Base-by-base conservation (phyloP, 2,888 invertebrate genomes). In the Cheilosia urbana region DNA sequence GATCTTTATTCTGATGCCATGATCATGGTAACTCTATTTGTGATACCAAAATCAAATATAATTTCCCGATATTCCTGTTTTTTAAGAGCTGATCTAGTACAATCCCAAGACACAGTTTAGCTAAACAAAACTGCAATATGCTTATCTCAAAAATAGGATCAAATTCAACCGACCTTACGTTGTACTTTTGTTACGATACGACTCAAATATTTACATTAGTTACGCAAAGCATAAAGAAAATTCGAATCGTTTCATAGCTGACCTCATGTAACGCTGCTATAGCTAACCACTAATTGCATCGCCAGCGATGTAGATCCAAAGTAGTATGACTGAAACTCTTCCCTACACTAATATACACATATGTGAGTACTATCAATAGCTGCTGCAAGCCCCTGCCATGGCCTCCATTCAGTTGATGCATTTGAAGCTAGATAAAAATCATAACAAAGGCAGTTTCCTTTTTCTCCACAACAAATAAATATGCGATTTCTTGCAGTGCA, bases 361-460 rank as follows among this genome's bases (percentile, higher is more conserved):
- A 15, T 37, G 15, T 34, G n/a, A 58, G 27, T 57, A 57, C 4
- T 17, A 51, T 37, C 17, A 13, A 2, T 37, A 45, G 45, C 30
- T 34, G n/a, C 37, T n/a, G 34, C 34, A 63, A 68, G 19, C 49
- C 42, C 24, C 6, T 19, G 19, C 30, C 19, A 57, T 73, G 62
- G 75, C 60, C 75, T 80, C 57, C 53, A 51, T 65, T 40, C 15
- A 19, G 34, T 45, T 66, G 45, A 49, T 72, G 34, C 37, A 77
- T 68, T 60, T 62, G 49, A 45, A 66, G 40, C 53, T 40, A 40
- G 79, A 75, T 80, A 71, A 66, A 5, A 79, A 76, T 75, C 65
- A 65, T 21, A 65, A 76, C 75, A 69, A 75, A 75, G 68, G 62
- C 51, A 53, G 34, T 71, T 84, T 69, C 55, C 58, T 79, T 49